Conservation (phyloP, 2,888 invertebrate genomes). For the Pharmacophagus antenor region DNA sequence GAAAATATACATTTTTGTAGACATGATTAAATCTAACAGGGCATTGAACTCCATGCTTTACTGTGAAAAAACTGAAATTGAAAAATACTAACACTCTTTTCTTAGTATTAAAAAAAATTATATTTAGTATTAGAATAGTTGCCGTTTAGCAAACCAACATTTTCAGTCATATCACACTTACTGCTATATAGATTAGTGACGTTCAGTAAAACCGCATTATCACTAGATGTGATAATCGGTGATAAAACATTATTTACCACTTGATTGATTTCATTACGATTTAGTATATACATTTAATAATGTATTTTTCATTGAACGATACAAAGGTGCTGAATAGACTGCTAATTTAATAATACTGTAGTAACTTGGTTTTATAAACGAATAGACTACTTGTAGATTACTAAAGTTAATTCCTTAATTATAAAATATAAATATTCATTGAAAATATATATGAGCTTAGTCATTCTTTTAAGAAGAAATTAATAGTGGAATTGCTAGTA, state of each 20-base stretch:
- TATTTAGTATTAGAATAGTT: not conserved
- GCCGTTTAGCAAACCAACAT: constrained; percentile 1
- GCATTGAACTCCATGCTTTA: too few species aligned
- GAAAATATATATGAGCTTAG: too few species aligned
- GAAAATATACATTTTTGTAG: too few species aligned
- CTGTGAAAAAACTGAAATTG: too few species aligned
- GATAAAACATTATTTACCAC: constrained; percentile 24
- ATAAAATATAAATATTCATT: not conserved
- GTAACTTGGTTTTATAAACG: too few species aligned
- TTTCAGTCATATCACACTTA: constrained; percentile 26
- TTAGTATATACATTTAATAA: not conserved
- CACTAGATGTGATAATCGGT: constrained; percentile 22
- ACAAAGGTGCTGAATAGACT: too few species aligned
- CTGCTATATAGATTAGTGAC: constrained; percentile 25
- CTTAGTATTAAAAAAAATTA: too few species aligned
- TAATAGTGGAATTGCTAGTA: not conserved
- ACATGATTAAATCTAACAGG: too few species aligned
- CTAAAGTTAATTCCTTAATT: not conserved
- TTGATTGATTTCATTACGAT: constrained; percentile 8
- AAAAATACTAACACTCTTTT: too few species aligned
- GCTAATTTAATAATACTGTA: too few species aligned
- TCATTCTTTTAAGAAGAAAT: not conserved
- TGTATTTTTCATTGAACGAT: not conserved
- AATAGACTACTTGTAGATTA: not conserved
- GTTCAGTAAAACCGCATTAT: constrained; percentile 28